A percentile compares a stretch with the other conserved stretches of the same genome.
phyloP scores from a whole-genome alignment of 2,888 invertebrate genomes.

The Drosophila picticornis region DNA sequence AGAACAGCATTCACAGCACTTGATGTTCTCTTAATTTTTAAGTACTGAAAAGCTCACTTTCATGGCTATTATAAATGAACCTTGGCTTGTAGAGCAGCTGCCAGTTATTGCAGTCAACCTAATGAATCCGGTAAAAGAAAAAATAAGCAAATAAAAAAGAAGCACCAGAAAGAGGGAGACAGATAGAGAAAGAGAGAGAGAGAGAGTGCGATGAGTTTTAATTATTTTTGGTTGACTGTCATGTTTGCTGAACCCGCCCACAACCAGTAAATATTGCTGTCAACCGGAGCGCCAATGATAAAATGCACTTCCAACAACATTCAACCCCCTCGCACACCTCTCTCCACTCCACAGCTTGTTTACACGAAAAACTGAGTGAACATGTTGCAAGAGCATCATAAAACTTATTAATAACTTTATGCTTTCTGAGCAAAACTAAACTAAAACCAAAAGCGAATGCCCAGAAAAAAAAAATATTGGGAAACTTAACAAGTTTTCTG shows the following conservation, averaged over 20 bases:
- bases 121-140: conserved; percentile 72
- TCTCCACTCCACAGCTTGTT: conserved; percentile 14
- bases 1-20: neutral
- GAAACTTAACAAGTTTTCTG: conserved; percentile 53
- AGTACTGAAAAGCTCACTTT: conserved; percentile 31
- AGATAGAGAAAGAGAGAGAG: conserved; percentile 1
- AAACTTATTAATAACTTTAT: conserved; percentile 78
- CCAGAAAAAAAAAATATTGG: neutral
- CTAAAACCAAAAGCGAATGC: conserved; percentile 22
- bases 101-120: conserved; percentile 63
- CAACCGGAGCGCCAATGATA: conserved; percentile 69
- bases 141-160: conserved; percentile 1
- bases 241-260: conserved; percentile 55
- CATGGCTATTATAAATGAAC: conserved; percentile 56
- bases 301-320: conserved; percentile 58
- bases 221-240: conserved; percentile 68
- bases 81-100: conserved; percentile 53
- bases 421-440: conserved; percentile 64
- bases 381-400: conserved; percentile 39
- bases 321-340: neutral
- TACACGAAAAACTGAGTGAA: conserved; percentile 30
- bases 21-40: conserved; percentile 12
- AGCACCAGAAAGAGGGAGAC: neutral
- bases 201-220: conserved; percentile 58
- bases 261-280: conserved; percentile 71